Evolutionary conservation across 2,797 vertebrate species (phyloP).

Genomic region (Sebastes vulpes): DNA sequence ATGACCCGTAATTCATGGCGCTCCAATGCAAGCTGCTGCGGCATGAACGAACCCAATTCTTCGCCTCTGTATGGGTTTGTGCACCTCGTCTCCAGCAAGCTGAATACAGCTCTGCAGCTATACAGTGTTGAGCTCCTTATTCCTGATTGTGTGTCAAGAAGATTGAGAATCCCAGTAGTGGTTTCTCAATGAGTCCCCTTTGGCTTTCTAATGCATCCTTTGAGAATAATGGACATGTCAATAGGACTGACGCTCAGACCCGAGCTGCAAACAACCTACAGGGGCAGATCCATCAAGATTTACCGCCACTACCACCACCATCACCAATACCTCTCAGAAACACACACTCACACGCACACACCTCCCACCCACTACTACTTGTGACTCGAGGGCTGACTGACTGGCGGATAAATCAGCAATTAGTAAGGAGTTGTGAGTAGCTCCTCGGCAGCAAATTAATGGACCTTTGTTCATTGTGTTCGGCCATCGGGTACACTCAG

Average conservation of each 20-base stretch:
- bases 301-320: background rate
- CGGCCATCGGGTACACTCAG: background rate
- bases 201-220: slow-evolving; percentile 30
- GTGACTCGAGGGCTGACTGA: slow-evolving; percentile 42
- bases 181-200: slow-evolving; percentile 30
- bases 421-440: slow-evolving; percentile 37
- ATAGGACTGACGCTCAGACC: slow-evolving; percentile 21
- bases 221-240: slow-evolving; percentile 50
- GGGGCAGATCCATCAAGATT: slow-evolving; percentile 45
- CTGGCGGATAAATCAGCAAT: slow-evolving; percentile 44
- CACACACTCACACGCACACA: background rate
- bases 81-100: slow-evolving; percentile 11
- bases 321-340: slow-evolving; percentile 2
- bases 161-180: slow-evolving; percentile 50
- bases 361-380: slow-evolving; percentile 38
- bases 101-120: slow-evolving; percentile 4
- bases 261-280: background rate
- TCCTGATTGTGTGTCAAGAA: slow-evolving; percentile 38
- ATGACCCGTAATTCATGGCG: slow-evolving; percentile 54
- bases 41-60: slow-evolving; percentile 23
- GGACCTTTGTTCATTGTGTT: slow-evolving; percentile 39
- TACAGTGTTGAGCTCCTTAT: background rate
- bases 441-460: slow-evolving; percentile 52
- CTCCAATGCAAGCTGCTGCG: slow-evolving; percentile 16
- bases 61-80: slow-evolving; percentile 18